Base-by-base conservation (phyloP, 2,888 invertebrate genomes). In the Diloba caeruleocephala region DNA sequence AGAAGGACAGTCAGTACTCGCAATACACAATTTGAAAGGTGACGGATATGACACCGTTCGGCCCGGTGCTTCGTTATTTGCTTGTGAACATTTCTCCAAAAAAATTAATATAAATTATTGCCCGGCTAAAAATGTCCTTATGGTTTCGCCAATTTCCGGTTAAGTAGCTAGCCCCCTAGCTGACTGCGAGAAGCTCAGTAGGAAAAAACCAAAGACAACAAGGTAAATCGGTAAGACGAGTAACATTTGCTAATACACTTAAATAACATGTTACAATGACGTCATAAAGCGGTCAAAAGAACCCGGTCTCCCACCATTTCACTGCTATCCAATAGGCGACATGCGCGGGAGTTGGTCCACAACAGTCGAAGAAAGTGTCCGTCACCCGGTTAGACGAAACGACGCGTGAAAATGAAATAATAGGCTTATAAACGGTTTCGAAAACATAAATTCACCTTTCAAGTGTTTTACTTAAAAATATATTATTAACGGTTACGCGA, bases 301-400 rank as follows among this genome's bases (percentile, higher is more conserved):
- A 64, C 53, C 41, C 37, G 21, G 51, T 52, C 80, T 84, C 84
- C 88, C 84, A 74, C 87, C 85, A 84, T 82, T 83, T 77, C 77
- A 71, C 80, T 68, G 49, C 65, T 58, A 57, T 65, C 71, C 76
- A 76, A 65, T 74, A 59, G 73, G 56, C 67, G 63, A 71, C 72
- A 66, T 78, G 80, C 78, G 78, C 81, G 72, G 73, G 87, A 89
- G 89, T 90, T 70, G 63, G 69, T 66, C 52, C 62, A 61, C 58
- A 71, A 67, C 78, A 64, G 65, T 63, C 79, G 74, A 85, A 81
- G 87, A 88, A 87, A 87, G 89, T 85, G 76, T 75, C 74, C 81
- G 88, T 73, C 64, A 70, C 68, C 52, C 26, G 32, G 57, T 59
- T 53, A 63, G 45, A 63, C 58, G 44, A 34, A 43, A 36, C 34